Evolutionary conservation across 92 coral and sea anemone species (phyloP).

Genomic region (Bergia sp.): DNA sequence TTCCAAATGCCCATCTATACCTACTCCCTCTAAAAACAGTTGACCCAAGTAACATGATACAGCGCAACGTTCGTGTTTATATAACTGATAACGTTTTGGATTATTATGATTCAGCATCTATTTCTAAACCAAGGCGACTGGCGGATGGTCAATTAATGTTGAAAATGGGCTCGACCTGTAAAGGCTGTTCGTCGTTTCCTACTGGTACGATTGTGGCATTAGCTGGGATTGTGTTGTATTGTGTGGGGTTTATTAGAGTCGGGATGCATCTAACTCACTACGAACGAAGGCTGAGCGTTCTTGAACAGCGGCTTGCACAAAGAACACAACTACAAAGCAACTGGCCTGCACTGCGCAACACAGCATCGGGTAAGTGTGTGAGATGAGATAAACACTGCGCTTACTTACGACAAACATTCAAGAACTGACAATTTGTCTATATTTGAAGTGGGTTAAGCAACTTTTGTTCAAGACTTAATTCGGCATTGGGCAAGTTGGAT

Average conservation of each 20-base stretch:
- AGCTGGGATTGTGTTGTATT: conserved; percentile 29
- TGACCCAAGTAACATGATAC: background rate
- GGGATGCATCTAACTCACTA: conserved; percentile 30
- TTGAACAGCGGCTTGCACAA: background rate
- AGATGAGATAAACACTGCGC: background rate
- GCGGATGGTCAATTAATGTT: background rate
- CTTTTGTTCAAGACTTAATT: background rate
- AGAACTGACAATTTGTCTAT: background rate
- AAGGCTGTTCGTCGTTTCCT: conserved; percentile 31
- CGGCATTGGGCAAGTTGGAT: background rate
- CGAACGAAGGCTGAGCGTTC: conserved; percentile 1
- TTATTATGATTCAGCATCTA: background rate
- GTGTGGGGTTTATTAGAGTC: conserved; percentile 36
- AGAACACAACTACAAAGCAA: background rate
- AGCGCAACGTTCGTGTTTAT: background rate
- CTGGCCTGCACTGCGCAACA: background rate
- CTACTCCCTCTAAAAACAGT: background rate
- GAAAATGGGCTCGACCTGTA: conserved; percentile 9
- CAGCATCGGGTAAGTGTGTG: background rate
- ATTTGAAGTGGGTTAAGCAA: background rate
- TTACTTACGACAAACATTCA: background rate
- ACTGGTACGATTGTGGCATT: conserved; percentile 37
- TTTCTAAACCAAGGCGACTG: background rate
- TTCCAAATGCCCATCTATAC: background rate
- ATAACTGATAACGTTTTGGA: background rate